Conservation (phyloP, 2,888 invertebrate species). For the Megamerina dolium region DNA sequence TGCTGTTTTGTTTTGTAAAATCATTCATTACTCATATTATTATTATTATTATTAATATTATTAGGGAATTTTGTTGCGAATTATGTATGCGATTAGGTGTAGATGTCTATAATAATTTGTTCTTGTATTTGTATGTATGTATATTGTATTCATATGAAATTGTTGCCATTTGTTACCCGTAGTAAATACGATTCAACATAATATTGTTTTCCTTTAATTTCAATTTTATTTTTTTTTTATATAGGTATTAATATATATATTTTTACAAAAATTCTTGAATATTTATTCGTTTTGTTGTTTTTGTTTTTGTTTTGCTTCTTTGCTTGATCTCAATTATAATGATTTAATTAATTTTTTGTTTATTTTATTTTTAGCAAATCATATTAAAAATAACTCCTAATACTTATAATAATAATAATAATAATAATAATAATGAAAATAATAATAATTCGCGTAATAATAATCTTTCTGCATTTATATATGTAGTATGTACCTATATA, state of each 20-base stretch:
- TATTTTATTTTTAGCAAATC: constrained; percentile 9
- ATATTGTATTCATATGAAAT: neutral
- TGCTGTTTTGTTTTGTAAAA: too few relatives aligned
- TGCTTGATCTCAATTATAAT: constrained; percentile 12
- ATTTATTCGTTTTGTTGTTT: too few relatives aligned
- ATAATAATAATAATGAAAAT: neutral
- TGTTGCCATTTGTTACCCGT: constrained; percentile 11
- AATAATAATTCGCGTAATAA: neutral
- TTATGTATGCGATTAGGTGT: too few relatives aligned
- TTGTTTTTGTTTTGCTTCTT: constrained; percentile 16
- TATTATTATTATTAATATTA: too few relatives aligned
- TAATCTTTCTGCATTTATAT: neutral
- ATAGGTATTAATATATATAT: too few relatives aligned
- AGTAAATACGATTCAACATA: constrained; percentile 12
- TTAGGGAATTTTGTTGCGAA: too few relatives aligned
- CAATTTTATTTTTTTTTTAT: constrained; percentile 2
- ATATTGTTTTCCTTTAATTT: constrained; percentile 7
- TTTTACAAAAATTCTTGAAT: too few relatives aligned
- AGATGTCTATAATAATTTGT: neutral
- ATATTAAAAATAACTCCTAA: constrained; percentile 4
- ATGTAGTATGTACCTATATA: too few relatives aligned
- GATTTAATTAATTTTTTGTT: constrained; percentile 23
- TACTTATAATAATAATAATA: too few relatives aligned
- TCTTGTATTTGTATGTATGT: neutral
- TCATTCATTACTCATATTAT: too few relatives aligned